Base-by-base conservation (phyloP, 1,140 invertebrate genomes). In the Metopolophium dirhodum region DNA sequence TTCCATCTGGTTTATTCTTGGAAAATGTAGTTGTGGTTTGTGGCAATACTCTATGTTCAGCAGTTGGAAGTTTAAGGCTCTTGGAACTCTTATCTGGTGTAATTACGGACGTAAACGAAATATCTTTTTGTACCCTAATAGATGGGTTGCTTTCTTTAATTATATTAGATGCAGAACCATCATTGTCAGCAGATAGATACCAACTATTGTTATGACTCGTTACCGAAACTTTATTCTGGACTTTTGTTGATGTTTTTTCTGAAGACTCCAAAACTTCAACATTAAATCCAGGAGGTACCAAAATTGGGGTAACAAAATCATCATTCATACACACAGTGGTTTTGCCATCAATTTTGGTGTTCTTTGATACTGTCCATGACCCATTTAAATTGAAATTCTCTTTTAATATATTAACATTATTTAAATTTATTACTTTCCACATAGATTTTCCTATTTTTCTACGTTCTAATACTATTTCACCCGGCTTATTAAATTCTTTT, bases 21-120 rank as follows among this genome's bases (percentile, higher is more conserved):
- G 77, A n/a, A 83, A 92, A 85, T 45, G 85, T 85, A 54, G 85
- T 92, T 20, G 91, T 92, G 57, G 82, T 35, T 85, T 49, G 47
- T 45, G 82, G 49, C 22, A 92, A 92, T 18, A 92, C 91, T 92
- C 82, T 92, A n/a, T 85, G 37, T 83, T 92, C 91, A 51, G 35
- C 47, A 41, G 49, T 92, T 85, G 35, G 91, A 92, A 82, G 57
- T n/a, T 91, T 91, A 11, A 61, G 90, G 26, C 90, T 82, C 41
- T 49, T 91, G 22, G n/a, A 82, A 91, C 47, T 91, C 35, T 61
- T 90, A 30, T 90, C 88, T 7, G 88, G 88, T 45, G 88, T 90
- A 41, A 41, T 37, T 37, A 7, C 9, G 26, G 47, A 7, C 30
- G 91, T 41, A 37, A 45, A 41, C 18, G 47, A 92, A 49, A 1